Evolutionary conservation across 2,888 invertebrate species (phyloP), one percentile per base, ranked within the genome.

Genomic region (Pardosa pseudoannulata): DNA sequence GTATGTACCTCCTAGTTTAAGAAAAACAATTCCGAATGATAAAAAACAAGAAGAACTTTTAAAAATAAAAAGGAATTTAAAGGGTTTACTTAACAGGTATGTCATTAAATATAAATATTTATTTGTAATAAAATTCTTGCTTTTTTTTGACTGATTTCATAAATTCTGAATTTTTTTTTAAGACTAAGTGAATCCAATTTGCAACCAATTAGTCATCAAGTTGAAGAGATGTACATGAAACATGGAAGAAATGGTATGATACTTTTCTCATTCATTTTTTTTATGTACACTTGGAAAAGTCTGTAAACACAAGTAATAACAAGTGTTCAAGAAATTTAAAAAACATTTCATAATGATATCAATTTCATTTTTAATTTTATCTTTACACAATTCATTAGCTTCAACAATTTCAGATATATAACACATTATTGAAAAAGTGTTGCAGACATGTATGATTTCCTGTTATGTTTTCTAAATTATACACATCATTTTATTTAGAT

Each of bases 121-220:
- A 11, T 16, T 29, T 27, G 1, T 46, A 29, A 46, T 41, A 27
- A 41, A 50, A n/a, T 71, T 1, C n/a, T 28, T 0, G 56, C 31
- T 50, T 56, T 19, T 32, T 27, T 36, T 9, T 36, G 5, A 36
- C 36, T 7, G 11, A 62, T 36, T 3, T 19, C 0, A 13, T 16
- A 19, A 28, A 23, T 32, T 11, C 56, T 64, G 36, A 56, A 23
- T n/a, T 36, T 29, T 23, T 74, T 32, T 36, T 70, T 27, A 29
- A 88, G 96, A 86, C 91, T 97, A 50, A 94, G 97, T 0, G 97
- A 97, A 90, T 94, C 94, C 28, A 98, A 98, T 91, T 94, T 98
- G 91, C 95, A 96, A 91, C 94, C 94, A 91, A 97, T 98, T 32
- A 93, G 95, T 75, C 93, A 93, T 70, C 91, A 91, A 89, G 89